Base-by-base conservation (phyloP, 2,797 vertebrate species). In the Pipistrellus pipistrellus region DNA sequence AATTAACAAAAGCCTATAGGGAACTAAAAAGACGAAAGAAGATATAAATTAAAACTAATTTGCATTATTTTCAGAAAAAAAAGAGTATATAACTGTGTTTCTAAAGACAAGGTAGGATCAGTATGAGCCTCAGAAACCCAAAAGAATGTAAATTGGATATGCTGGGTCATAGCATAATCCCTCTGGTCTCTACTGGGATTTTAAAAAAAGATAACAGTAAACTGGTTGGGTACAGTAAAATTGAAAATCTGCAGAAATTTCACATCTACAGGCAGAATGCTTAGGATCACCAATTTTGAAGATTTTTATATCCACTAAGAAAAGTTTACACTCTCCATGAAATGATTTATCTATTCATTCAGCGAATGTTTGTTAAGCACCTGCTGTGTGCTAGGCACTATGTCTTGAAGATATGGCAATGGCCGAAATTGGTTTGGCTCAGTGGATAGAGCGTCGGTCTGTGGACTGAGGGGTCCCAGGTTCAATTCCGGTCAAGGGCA, bases 211-310 rank as follows among this genome's bases (percentile, higher is more conserved):
- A 53, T 64, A 68, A 53, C 2, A 55, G 30, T 62, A 76, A 77
- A 81, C 30, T 27, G 30, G 12, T 38, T 85, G 30, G 73, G 21
- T 72, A 14, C 4, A 64, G 68, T 82, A 48, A 93, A 75, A 32
- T 64, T 71, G 53, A 57, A 71, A 92, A 68, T 62, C 32, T 88
- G 59, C 30, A 94, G 53, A 94, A 94, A 93, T 80, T 80, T 90
- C 68, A 85, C 32, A 72, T 85, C 46, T 90, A 73, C 25, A 23
- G 8, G 53, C 57, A 55, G 48, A 55, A 62, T 80, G 6, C 20
- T 17, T n/a, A 86, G 72, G 23, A 71, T 57, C 90, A 76, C 38
- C 51, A 81, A 32, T 59, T 92, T 83, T 84, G 55, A 85, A 94
- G 73, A 53, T 92, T 35, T 72, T 69, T 88, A n/a, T 25, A 84